These are phyloP conservation scores for Galerucella pusilla DNA, from an alignment of 2,888 invertebrate genomes.

Conservation along the genomic window DNA sequence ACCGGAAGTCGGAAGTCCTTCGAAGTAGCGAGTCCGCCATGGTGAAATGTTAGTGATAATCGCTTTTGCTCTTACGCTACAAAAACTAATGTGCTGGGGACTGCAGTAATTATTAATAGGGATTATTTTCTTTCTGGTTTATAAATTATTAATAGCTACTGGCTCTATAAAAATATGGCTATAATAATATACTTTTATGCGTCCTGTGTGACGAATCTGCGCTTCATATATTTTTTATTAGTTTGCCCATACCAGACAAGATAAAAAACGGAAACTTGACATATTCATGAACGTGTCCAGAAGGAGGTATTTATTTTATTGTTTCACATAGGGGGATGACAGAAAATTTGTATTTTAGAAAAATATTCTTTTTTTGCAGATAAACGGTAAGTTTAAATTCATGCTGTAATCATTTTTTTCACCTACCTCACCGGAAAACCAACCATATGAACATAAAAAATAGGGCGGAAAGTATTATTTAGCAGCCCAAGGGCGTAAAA, in stretches of 20 bases:
- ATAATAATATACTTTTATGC: slow-evolving; percentile 35
- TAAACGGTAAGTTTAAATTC: too few species aligned
- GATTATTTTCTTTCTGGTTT: slow-evolving; percentile 38
- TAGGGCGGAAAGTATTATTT: too few species aligned
- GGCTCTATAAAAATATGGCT: slow-evolving; percentile 33
- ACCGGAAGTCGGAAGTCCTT: slow-evolving; percentile 60
- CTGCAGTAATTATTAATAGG: slow-evolving; percentile 41
- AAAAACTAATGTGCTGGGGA: slow-evolving; percentile 54
- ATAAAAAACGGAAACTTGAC: neutral
- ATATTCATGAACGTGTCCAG: neutral
- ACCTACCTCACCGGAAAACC: too few species aligned
- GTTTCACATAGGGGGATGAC: neutral
- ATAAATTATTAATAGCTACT: slow-evolving; percentile 36
- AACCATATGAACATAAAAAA: too few species aligned
- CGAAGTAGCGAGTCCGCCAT: slow-evolving; percentile 51
- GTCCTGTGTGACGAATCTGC: slow-evolving; percentile 31
- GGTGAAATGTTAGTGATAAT: slow-evolving; percentile 52
- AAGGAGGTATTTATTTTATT: neutral
- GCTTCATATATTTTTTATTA: slow-evolving; percentile 4
- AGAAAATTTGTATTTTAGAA: too few species aligned
- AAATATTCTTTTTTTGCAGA: too few species aligned
- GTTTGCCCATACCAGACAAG: neutral
- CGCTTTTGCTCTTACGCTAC: slow-evolving; percentile 49
- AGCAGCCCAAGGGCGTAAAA: too few species aligned
- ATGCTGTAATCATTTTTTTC: too few species aligned